Percentiles rank a stretch among this genome's conserved stretches.
Conservation (phyloP, 1,140 invertebrate species). For the Penaeus japonicus region DNA sequence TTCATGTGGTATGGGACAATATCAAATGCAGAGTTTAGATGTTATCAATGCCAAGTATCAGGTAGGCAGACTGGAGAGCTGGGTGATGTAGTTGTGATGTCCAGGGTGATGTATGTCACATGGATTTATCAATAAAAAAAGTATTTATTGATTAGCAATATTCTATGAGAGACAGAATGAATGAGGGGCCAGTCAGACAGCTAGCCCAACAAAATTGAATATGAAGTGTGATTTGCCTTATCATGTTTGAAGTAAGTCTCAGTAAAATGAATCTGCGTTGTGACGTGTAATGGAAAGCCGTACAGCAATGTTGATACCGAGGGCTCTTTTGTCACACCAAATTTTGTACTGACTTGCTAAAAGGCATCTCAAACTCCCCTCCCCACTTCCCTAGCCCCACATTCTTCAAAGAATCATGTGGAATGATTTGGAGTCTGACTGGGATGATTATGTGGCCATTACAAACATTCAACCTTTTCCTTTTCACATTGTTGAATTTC, state of each 20-base stretch:
- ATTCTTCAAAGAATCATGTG: not conserved
- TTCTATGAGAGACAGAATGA: slow-evolving; percentile 21
- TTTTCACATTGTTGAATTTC: too few relatives aligned
- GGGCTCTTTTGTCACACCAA: slow-evolving; percentile 24
- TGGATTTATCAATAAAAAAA: not conserved
- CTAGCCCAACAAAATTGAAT: slow-evolving; percentile 29
- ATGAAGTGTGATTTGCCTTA: slow-evolving; percentile 49
- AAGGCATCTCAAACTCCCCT: slow-evolving; percentile 25
- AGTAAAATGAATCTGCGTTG: slow-evolving; percentile 33
- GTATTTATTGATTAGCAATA: slow-evolving; percentile 22
- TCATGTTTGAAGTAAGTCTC: slow-evolving; percentile 39
- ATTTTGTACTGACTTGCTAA: slow-evolving; percentile 38
- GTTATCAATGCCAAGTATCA: not conserved
- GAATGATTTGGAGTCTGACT: not conserved
- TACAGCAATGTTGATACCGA: slow-evolving; percentile 1
- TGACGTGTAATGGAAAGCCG: slow-evolving; percentile 11
- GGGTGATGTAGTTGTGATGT: not conserved
- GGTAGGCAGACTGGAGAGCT: slow-evolving; percentile 25
- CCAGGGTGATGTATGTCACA: not conserved
- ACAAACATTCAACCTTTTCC: too few relatives aligned
- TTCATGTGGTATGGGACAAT: not conserved
- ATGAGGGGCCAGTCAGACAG: slow-evolving; percentile 21
- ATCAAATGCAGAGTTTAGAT: too few relatives aligned
- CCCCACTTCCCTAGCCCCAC: not conserved
- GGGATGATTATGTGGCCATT: too few relatives aligned